A percentile compares a stretch with the other conserved stretches of the same genome.
These are phyloP conservation scores for Lordiphosa andalusiaca DNA, from an alignment of 2,888 invertebrate genomes.

Conservation along the genomic window DNA sequence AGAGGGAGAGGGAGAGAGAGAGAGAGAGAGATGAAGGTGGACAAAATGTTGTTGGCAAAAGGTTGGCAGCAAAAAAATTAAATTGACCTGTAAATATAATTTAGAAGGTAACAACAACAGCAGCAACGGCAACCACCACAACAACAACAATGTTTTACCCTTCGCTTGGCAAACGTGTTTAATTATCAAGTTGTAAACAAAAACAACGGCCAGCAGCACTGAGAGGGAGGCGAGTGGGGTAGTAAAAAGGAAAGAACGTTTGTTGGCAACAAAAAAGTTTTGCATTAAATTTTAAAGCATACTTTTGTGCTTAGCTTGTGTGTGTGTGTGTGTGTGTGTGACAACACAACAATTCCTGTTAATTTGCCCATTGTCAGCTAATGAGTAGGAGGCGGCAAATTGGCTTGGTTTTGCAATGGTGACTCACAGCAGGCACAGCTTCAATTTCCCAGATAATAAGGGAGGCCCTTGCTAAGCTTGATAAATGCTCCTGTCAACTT, in stretches of 20 bases:
- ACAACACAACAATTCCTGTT: constrained; percentile 14
- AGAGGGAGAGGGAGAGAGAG: not conserved
- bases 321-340: no score
- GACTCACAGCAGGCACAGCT: no score
- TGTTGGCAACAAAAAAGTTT: constrained; percentile 9
- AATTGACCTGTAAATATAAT: constrained; percentile 74
- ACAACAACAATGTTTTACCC: constrained; percentile 9
- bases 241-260: constrained; percentile 2
- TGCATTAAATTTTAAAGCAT: constrained; percentile 9
- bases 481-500: no score
- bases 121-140: constrained; percentile 25
- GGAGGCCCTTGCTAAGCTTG: no score
- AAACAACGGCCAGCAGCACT: constrained; percentile 42
- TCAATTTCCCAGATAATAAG: no score
- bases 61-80: constrained; percentile 62
- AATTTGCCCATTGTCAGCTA: constrained; percentile 53
- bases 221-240: not conserved
- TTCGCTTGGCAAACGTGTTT: constrained; percentile 55
- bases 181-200: constrained; percentile 71
- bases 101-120: constrained; percentile 55
- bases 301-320: not conserved
- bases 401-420: not conserved
- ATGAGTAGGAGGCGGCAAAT: constrained; percentile 20
- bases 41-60: constrained; percentile 42
- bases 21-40: constrained; percentile 1